phyloP scores from a whole-genome alignment of 2,113 vertebrate genomes.

The Alaudala cheleensis region DNA sequence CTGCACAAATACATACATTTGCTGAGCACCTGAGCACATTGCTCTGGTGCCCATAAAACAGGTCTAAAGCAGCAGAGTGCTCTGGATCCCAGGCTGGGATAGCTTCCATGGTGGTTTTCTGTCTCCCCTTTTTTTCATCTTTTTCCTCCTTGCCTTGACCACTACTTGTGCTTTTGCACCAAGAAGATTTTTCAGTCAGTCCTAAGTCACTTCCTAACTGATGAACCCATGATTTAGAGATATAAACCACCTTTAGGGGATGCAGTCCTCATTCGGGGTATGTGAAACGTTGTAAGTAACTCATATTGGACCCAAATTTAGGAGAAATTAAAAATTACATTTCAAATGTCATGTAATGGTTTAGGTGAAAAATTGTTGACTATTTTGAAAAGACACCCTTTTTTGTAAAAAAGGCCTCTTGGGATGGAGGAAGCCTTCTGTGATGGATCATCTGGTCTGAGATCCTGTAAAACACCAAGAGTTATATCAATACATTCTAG shows the following conservation, averaged over 20 bases:
- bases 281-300: background rate
- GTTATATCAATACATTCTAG: background rate
- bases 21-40: background rate
- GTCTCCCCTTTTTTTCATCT: background rate
- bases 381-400: background rate
- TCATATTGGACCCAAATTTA: background rate
- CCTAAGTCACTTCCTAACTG: background rate
- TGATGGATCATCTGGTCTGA: background rate
- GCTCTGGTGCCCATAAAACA: background rate
- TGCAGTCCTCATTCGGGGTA: fast-evolving
- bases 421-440: background rate
- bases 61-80: background rate
- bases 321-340: background rate
- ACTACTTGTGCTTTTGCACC: background rate
- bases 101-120: background rate
- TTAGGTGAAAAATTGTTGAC: background rate
- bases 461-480: background rate
- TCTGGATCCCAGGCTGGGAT: background rate
- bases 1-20: background rate
- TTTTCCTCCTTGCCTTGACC: background rate
- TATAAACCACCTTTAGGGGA: background rate
- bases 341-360: background rate
- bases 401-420: background rate
- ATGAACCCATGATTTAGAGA: background rate
- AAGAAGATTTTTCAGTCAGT: background rate